Evolutionary conservation across 2,888 invertebrate genomes (phyloP).

Genomic region (Diplolepis rosae): DNA sequence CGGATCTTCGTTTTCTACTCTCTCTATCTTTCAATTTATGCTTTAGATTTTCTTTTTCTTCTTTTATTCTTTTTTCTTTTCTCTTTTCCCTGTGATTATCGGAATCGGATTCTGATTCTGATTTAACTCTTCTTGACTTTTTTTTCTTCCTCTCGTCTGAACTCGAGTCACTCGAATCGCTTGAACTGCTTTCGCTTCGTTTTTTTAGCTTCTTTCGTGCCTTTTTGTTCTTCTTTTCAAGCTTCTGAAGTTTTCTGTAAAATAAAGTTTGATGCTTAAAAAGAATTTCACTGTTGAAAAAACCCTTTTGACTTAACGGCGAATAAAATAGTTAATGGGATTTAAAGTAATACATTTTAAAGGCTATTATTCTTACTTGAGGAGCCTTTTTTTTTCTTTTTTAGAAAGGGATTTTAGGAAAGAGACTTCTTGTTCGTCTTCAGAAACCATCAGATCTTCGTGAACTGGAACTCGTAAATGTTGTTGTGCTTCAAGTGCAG

Average conservation of each 20-base stretch:
- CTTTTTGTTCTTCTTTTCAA: constrained; percentile 75
- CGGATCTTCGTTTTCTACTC: constrained; percentile 49
- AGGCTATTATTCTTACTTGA: too few species aligned
- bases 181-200: constrained; percentile 50
- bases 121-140: constrained; percentile 43
- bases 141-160: constrained; percentile 43
- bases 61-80: constrained; percentile 48
- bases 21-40: constrained; percentile 51
- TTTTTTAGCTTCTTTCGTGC: constrained; percentile 49
- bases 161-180: constrained; percentile 44
- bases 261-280: constrained; percentile 37
- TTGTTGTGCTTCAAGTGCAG: constrained; percentile 74
- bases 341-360: too few species aligned
- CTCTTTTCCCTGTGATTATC: constrained; percentile 52
- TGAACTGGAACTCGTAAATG: constrained; percentile 78
- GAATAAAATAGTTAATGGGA: too few species aligned
- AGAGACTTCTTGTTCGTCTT: constrained; percentile 78
- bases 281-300: constrained; percentile 31
- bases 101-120: constrained; percentile 47
- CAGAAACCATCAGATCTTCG: constrained; percentile 71
- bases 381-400: constrained; percentile 91
- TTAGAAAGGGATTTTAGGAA: constrained; percentile 89
- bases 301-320: background rate
- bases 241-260: constrained; percentile 81
- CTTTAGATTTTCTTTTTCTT: constrained; percentile 64